A percentile compares a stretch with the other conserved stretches of the same genome.
Conservation (phyloP, 2,113 vertebrate genomes). For the Parus major region DNA sequence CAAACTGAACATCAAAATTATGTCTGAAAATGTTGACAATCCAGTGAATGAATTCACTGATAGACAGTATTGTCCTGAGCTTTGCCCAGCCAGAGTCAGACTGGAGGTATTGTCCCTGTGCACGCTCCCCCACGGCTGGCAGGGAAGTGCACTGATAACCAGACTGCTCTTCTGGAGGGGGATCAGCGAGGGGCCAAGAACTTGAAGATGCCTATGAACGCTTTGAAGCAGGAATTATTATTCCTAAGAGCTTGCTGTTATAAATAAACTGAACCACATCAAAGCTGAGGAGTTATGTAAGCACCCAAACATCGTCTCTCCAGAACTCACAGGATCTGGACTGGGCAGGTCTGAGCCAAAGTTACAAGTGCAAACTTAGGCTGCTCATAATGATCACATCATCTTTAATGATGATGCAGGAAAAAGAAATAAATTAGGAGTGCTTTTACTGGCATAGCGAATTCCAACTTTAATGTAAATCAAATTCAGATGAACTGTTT, state of each 20-base stretch:
- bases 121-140: accelerated
- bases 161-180: neutral
- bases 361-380: neutral
- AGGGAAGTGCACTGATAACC: neutral
- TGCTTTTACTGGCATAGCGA: neutral
- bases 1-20: neutral
- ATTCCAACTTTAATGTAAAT: neutral
- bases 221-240: slow-evolving; percentile 44
- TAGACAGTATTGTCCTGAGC: neutral
- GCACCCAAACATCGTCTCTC: slow-evolving; percentile 10
- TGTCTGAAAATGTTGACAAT: neutral
- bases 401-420: neutral
- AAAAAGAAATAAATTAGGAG: neutral
- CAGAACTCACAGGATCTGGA: neutral
- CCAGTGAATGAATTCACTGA: neutral
- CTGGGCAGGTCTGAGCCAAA: neutral
- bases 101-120: neutral
- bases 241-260: slow-evolving; percentile 23
- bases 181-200: neutral
- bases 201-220: neutral
- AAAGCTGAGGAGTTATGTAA: slow-evolving; percentile 50
- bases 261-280: slow-evolving; percentile 64
- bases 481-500: neutral
- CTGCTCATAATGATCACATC: neutral
- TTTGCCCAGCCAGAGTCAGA: neutral